Percentiles rank a stretch among this genome's conserved stretches.
Evolutionary conservation across 2,113 vertebrate genomes (phyloP).

Genomic region (Mesoclemmys tuberculata): DNA sequence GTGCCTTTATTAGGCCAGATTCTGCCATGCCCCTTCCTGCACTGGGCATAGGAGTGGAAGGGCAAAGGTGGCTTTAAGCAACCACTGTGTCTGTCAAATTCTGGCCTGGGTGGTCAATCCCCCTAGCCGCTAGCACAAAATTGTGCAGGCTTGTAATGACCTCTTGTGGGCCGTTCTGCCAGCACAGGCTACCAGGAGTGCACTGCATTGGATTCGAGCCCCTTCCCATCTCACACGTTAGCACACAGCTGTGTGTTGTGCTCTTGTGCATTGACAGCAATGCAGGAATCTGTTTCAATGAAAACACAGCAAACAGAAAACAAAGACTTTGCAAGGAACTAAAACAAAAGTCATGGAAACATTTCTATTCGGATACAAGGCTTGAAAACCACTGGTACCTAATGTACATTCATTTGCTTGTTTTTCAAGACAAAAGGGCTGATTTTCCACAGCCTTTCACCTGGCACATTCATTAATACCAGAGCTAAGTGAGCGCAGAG

Average conservation of each 20-base stretch:
- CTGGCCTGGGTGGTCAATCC: neutral
- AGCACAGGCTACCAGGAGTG: neutral
- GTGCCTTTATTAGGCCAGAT: neutral
- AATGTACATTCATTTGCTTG: neutral
- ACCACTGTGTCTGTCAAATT: neutral
- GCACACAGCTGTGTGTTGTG: neutral
- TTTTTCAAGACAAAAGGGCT: neutral
- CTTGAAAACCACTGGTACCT: neutral
- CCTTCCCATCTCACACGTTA: neutral
- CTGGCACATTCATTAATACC: neutral
- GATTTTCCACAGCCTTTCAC: neutral
- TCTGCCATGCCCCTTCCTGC: neutral
- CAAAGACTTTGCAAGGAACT: neutral
- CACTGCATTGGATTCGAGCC: neutral
- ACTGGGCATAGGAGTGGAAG: neutral
- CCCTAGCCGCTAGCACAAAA: neutral
- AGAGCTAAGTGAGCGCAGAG: neutral
- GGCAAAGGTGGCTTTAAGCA: neutral
- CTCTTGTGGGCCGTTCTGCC: neutral
- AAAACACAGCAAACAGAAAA: neutral
- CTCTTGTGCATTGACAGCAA: no score
- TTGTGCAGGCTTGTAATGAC: neutral
- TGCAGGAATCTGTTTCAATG: neutral
- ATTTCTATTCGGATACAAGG: neutral
- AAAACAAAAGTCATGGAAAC: neutral